Evolutionary conservation across 2,888 invertebrate species (phyloP).

Genomic region (Gonocerus acuteangulatus): DNA sequence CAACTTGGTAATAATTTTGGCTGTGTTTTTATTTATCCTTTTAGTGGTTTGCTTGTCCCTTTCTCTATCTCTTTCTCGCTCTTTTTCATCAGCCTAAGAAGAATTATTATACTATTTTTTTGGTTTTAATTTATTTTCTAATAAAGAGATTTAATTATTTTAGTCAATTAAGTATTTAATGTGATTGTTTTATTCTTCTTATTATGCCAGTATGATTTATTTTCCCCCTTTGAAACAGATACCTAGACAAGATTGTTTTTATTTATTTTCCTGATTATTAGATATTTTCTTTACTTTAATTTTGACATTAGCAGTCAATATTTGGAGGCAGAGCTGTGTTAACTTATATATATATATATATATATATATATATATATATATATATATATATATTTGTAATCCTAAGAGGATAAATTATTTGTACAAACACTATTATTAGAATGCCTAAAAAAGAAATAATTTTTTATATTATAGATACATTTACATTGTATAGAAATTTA

Average conservation of each 20-base stretch:
- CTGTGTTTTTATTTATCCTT: too few relatives aligned
- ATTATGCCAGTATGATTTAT: background rate
- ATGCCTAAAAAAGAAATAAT: background rate
- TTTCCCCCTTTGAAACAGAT: background rate
- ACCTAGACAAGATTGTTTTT: background rate
- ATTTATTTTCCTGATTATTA: background rate
- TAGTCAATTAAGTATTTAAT: background rate
- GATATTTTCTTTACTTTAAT: background rate
- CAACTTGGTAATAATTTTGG: too few relatives aligned
- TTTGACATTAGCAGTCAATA: background rate
- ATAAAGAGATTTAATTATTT: too few relatives aligned
- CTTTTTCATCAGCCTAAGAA: too few relatives aligned
- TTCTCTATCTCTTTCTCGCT: too few relatives aligned
- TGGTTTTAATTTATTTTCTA: too few relatives aligned
- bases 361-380: too few relatives aligned
- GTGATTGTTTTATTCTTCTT: background rate
- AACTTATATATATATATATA: background rate
- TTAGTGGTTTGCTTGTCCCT: too few relatives aligned
- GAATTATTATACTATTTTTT: too few relatives aligned
- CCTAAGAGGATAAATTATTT: background rate
- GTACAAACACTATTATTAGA: background rate
- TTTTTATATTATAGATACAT: background rate
- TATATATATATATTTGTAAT: background rate
- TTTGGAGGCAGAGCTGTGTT: background rate
- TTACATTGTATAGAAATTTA: background rate